Evolutionary conservation across 2,113 vertebrate genomes (phyloP).

Genomic region (Engystomops pustulosus): DNA sequence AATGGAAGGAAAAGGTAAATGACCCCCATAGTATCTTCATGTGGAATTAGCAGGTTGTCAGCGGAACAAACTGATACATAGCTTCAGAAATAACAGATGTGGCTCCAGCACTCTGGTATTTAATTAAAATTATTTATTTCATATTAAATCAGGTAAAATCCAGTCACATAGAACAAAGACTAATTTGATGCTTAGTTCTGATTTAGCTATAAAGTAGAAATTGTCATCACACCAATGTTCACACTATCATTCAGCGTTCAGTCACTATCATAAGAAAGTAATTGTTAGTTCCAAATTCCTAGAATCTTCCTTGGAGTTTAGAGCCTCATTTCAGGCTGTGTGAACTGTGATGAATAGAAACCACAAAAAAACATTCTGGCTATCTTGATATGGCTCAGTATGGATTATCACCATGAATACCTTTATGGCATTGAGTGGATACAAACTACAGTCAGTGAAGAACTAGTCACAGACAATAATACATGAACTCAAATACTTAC

Average conservation of each 20-base stretch:
- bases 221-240: too few species aligned
- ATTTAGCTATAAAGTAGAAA: too few species aligned
- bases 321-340: background rate
- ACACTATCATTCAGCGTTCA: too few species aligned
- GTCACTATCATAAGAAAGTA: background rate
- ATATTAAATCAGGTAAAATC: too few species aligned
- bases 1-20: too few species aligned
- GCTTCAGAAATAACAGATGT: too few species aligned
- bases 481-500: background rate
- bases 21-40: too few species aligned
- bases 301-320: background rate
- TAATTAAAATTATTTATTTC: too few species aligned
- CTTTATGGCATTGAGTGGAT: background rate
- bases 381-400: background rate
- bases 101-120: too few species aligned
- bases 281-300: background rate
- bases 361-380: background rate
- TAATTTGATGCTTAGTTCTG: background rate
- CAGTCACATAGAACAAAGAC: too few species aligned
- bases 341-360: background rate
- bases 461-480: background rate
- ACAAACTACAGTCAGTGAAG: background rate
- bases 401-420: background rate
- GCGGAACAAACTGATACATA: too few species aligned
- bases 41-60: too few species aligned